Conservation (phyloP, 1,140 invertebrate genomes). For the Listronotus oregonensis region DNA sequence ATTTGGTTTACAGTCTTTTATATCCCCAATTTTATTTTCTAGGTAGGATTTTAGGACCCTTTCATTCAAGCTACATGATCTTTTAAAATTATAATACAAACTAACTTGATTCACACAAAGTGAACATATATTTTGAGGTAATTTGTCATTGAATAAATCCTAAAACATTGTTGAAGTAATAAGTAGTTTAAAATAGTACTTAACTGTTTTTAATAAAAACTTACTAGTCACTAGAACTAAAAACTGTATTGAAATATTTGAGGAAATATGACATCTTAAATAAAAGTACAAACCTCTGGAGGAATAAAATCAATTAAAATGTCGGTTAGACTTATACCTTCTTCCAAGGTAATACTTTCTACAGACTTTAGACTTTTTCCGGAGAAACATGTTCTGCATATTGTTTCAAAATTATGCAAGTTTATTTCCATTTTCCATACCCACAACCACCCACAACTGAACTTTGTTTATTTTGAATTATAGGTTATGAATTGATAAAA, state of each 20-base stretch:
- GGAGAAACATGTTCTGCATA: constrained; percentile 40
- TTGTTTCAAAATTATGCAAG: constrained; percentile 11
- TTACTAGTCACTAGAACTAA: too few species aligned
- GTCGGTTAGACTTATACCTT: not conserved
- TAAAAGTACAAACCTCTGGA: not conserved
- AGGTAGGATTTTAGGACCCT: constrained; percentile 17
- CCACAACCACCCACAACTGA: too few species aligned
- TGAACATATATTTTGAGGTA: constrained; percentile 41
- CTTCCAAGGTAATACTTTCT: constrained; percentile 19
- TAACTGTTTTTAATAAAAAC: too few species aligned
- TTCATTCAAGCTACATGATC: constrained; percentile 27
- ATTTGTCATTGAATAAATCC: constrained; percentile 26
- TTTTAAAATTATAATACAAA: constrained; percentile 31
- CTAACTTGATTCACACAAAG: constrained; percentile 35
- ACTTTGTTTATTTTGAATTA: not conserved
- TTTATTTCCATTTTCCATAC: too few species aligned
- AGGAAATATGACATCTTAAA: constrained; percentile 12
- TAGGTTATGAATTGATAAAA: not conserved
- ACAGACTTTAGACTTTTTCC: constrained; percentile 26
- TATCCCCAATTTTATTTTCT: not conserved
- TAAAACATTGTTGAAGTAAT: constrained; percentile 3
- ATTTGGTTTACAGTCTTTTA: not conserved
- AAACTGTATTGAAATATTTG: too few species aligned
- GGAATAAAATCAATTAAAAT: constrained; percentile 2
- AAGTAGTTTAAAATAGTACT: too few species aligned